These are phyloP conservation scores for Dione vanillae DNA, from an alignment of 2,888 invertebrate species.

Conservation along the genomic window DNA sequence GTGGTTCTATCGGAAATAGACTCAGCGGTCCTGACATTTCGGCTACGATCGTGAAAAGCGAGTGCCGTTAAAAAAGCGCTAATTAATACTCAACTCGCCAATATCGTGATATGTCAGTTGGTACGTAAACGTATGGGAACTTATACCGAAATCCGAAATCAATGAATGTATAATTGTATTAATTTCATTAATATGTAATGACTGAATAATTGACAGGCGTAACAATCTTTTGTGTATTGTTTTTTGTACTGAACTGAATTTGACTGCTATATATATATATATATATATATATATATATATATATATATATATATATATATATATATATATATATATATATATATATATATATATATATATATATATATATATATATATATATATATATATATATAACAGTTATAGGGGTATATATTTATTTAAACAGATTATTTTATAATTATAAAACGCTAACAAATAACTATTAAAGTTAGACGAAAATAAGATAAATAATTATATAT, in stretches of 20 bases:
- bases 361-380: too few species aligned
- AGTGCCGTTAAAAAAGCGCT: conserved; percentile 36
- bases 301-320: too few species aligned
- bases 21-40: conserved; percentile 42
- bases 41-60: conserved; percentile 29
- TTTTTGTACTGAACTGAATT: too few species aligned
- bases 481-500: conserved; percentile 27
- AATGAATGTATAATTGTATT: conserved; percentile 41
- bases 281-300: too few species aligned
- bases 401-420: too few species aligned
- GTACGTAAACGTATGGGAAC: conserved; percentile 23
- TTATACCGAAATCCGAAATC: conserved; percentile 30
- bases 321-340: too few species aligned
- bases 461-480: too few species aligned
- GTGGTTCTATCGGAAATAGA: conserved; percentile 12
- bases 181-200: conserved; percentile 38
- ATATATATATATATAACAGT: too few species aligned
- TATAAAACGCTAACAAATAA: too few species aligned
- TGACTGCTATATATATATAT: too few species aligned
- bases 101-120: conserved; percentile 59
- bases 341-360: too few species aligned
- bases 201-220: conserved; percentile 3
- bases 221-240: background rate
- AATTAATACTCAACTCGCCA: conserved; percentile 41
- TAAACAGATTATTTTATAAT: too few species aligned